These are phyloP conservation scores for Sus cebifrons DNA, from an alignment of 2,797 vertebrate species.

Conservation along the genomic window DNA sequence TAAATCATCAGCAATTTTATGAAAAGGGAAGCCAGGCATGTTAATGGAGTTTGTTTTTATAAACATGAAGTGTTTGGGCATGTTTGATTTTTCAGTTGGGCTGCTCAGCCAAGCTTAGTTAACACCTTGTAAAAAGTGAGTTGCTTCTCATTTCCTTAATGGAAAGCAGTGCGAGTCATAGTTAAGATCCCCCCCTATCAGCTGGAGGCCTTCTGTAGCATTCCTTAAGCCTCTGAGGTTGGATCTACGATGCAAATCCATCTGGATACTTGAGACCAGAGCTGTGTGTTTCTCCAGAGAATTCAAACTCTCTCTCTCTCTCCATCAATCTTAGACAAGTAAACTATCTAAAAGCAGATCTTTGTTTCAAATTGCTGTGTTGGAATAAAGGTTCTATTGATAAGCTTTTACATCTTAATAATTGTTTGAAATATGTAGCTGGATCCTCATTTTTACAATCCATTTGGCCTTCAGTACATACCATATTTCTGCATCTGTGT, in stretches of 20 bases:
- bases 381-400: conserved; percentile 76
- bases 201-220: conserved; percentile 55
- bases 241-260: conserved; percentile 71
- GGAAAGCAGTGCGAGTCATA: conserved; percentile 63
- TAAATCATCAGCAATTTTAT: conserved; percentile 85
- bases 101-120: conserved; percentile 82
- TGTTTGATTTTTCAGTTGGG: conserved; percentile 86
- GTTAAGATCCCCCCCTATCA: conserved; percentile 77
- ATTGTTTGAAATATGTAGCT: conserved; percentile 69
- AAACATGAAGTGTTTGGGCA: conserved; percentile 84
- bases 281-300: conserved; percentile 67
- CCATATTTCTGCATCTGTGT: conserved; percentile 80
- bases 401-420: conserved; percentile 76
- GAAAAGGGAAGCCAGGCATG: conserved; percentile 79
- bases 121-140: conserved; percentile 85
- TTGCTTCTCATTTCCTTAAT: conserved; percentile 85
- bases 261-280: conserved; percentile 77
- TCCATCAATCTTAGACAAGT: conserved; percentile 69
- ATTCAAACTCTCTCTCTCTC: conserved; percentile 72
- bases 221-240: conserved; percentile 63
- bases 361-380: conserved; percentile 68
- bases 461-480: conserved; percentile 61
- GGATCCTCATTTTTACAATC: conserved; percentile 64
- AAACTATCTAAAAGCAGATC: conserved; percentile 74
- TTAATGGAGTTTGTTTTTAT: conserved; percentile 87